Evolutionary conservation across 2,113 vertebrate species (phyloP).

Genomic region (Glaucidium brasilianum): DNA sequence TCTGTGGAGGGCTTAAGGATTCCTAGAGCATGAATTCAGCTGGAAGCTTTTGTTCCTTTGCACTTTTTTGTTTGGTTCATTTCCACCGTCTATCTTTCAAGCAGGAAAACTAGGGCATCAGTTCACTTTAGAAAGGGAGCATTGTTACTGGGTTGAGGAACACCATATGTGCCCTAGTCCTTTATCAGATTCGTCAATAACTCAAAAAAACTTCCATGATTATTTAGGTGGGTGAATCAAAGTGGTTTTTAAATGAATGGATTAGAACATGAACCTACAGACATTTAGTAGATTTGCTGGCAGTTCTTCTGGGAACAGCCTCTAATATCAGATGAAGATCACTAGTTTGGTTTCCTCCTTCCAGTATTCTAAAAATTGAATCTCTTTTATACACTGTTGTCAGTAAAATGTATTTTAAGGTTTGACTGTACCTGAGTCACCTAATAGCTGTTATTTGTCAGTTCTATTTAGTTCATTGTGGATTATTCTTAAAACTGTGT

Average conservation of each 20-base stretch:
- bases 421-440: background rate
- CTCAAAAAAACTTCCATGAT: background rate
- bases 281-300: background rate
- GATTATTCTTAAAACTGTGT: background rate
- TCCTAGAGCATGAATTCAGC: background rate
- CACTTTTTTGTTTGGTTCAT: background rate
- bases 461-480: background rate
- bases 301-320: background rate
- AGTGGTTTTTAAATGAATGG: background rate
- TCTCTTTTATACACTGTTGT: background rate
- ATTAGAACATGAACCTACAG: background rate
- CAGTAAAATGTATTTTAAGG: background rate
- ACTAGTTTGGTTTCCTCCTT: background rate
- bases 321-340: background rate
- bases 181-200: background rate
- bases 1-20: background rate
- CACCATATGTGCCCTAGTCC: background rate
- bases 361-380: background rate
- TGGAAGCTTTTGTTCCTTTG: background rate
- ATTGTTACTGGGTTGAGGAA: background rate
- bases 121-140: background rate
- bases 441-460: background rate
- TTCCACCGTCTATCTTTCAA: background rate
- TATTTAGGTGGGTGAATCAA: background rate
- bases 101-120: background rate